Percentiles rank a stretch among this genome's conserved stretches.
phyloP scores from a whole-genome alignment of 30 jellyfish, hydroid and myxozoan species.

The Phacellophora camtschatica region DNA sequence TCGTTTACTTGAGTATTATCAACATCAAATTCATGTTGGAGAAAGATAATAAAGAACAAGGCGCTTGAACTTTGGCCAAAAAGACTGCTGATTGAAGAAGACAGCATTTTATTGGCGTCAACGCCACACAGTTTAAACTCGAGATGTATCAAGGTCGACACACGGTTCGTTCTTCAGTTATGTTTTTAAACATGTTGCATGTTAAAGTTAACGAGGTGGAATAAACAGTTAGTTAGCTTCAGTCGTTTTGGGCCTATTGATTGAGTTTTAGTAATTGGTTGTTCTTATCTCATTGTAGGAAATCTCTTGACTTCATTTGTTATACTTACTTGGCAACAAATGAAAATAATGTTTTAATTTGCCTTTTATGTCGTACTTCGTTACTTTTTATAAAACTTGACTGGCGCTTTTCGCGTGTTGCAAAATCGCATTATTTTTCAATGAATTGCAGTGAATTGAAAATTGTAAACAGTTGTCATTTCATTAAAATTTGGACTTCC shows the following conservation, averaged over 20 bases:
- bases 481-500: too few species aligned
- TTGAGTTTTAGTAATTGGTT: too few species aligned
- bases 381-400: too few species aligned
- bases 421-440: too few species aligned
- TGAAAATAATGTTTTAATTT: too few species aligned
- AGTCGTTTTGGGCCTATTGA: neutral
- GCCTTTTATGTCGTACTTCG: too few species aligned
- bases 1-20: constrained; percentile 29
- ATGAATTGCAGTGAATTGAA: too few species aligned
- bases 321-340: too few species aligned
- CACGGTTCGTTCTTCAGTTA: constrained; percentile 66
- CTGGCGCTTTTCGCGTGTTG: too few species aligned
- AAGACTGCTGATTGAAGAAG: neutral
- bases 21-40: constrained; percentile 60
- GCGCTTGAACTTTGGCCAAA: constrained; percentile 77
- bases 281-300: too few species aligned
- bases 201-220: neutral
- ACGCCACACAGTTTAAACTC: neutral
- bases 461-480: too few species aligned
- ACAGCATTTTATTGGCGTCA: neutral
- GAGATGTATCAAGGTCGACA: constrained; percentile 98
- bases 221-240: neutral
- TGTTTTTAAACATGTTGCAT: neutral
- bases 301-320: too few species aligned
- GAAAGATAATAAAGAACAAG: constrained; percentile 29